Base-by-base conservation (phyloP, 2,797 vertebrate species). In the Balearica regulorum region DNA sequence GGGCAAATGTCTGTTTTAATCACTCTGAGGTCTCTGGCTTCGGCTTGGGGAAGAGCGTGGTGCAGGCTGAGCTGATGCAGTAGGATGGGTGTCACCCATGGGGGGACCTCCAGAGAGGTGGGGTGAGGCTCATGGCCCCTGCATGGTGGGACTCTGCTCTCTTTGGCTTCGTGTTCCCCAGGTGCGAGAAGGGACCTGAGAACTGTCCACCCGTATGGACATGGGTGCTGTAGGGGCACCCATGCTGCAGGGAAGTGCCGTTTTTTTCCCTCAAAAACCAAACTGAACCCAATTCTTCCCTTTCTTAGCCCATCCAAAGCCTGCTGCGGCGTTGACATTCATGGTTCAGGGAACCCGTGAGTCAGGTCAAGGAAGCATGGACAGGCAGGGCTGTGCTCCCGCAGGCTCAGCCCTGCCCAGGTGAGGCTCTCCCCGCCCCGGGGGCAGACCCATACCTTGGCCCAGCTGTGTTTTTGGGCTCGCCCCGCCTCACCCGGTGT, bases 311-410 rank as follows among this genome's bases (percentile, higher is more conserved):
- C 29, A 14, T 0, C 8, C 46, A 17, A 3, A 66, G 8, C 12
- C 33, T 24, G 10, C 48, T 1, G 1, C 0, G 0, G 12, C 2
- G 66, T 28, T 13, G 72, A 2, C 6, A 0, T 3, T 2, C 0
- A 37, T 0, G 25, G 10, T 3, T 31, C 21, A 0, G 68, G 19
- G n/a, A 29, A n/a, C 5, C 26, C 0, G 8, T 33, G 37, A 44
- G 25, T 10, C 37, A 4, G 48, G 25, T 14, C 2, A 4, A 5
- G 77, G 49, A 18, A 41, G 70, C 1, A 11, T 7, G 33, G 76
- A 1, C 3, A 5, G 73, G 61, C 62, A 54, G 48, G 79, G 37
- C 68, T 3, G 48, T 24, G 25, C 81, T 31, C 5, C 5, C 2
- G 20, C 11, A 7, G 11, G 65, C 51, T 22, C 31, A 33, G 84